Evolutionary conservation across 2,113 vertebrate species (phyloP), one percentile per base, ranked within the genome.

Genomic region (Protomyctophum bolini): DNA sequence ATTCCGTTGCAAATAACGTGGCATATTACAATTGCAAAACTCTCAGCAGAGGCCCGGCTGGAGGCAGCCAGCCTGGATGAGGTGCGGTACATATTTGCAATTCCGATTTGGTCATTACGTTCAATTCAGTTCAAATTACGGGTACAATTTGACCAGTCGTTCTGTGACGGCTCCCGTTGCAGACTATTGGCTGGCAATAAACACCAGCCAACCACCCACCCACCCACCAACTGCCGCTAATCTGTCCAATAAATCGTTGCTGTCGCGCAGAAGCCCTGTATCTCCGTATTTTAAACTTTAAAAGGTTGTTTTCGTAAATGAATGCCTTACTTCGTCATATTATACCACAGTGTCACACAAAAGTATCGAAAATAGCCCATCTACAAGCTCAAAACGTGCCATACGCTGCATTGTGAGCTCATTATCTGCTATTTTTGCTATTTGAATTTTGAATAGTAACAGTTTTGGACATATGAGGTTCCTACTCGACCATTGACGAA

Each of bases 201-300:
- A 84, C 77, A 77, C 76, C 82, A 41, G 5, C 21, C 21, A 21
- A 21, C 2, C n/a, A n/a, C 1, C 21, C 21, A 21, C 21, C 21
- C 21, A 63, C 83, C 79, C 73, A 85, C 79, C 60, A 56, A 86
- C 79, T 73, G 70, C 78, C 78, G 61, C 85, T 72, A 66, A 63
- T 75, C 74, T 77, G 15, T 8, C 52, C 67, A 71, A 78, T 81
- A 87, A 80, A 41, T 41, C 33, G 5, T 41, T 41, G 33, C 3
- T 41, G 33, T 6, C 33, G 33, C 1, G 33, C 33, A 41, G 33
- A 41, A 41, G 4, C 33, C 33, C 33, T 41, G 33, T 41, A 41
- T 41, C 33, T 41, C 5, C 33, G 5, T 3, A 41, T 41, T 41
- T 41, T 41, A 41, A 41, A 41, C 33, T 41, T 41, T 41, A 21